These are phyloP conservation scores for Polydrusus tereticollis DNA, from an alignment of 2,888 invertebrate genomes.

Conservation along the genomic window DNA sequence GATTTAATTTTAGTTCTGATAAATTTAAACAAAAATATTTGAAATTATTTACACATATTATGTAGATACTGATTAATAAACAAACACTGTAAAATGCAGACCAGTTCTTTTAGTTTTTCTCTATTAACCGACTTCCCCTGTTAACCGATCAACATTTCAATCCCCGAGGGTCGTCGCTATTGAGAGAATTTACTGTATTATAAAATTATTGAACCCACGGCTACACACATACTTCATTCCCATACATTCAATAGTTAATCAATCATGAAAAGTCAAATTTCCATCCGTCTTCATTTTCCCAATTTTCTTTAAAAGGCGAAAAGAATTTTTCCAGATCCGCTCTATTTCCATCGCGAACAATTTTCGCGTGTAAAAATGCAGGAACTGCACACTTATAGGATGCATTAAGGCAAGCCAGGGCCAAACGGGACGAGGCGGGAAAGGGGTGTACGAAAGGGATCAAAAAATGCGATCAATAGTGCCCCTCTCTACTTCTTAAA, in stretches of 20 bases:
- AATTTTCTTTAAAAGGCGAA: constrained; percentile 15
- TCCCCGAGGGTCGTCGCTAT: too few species aligned
- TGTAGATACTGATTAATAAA: too few species aligned
- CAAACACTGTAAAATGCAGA: too few species aligned
- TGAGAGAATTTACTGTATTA: too few species aligned
- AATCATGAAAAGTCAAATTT: neutral
- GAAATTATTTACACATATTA: too few species aligned
- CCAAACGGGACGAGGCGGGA: constrained; percentile 51
- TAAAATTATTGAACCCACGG: too few species aligned
- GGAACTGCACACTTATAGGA: constrained; percentile 59
- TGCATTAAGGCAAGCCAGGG: constrained; percentile 58
- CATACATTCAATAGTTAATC: neutral
- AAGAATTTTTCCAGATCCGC: constrained; percentile 26
- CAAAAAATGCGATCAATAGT: constrained; percentile 70
- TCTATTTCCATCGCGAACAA: constrained; percentile 46
- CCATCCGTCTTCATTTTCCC: constrained; percentile 18
- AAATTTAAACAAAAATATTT: too few species aligned
- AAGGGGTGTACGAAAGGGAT: constrained; percentile 61
- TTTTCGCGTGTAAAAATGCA: constrained; percentile 60
- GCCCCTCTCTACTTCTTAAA: constrained; percentile 66
- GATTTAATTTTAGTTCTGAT: too few species aligned
- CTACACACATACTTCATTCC: neutral
- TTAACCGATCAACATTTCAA: too few species aligned
- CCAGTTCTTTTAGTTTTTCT: too few species aligned
- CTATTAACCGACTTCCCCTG: too few species aligned